Conservation (phyloP, 2,797 vertebrate species). For the Apodemus agrarius region DNA sequence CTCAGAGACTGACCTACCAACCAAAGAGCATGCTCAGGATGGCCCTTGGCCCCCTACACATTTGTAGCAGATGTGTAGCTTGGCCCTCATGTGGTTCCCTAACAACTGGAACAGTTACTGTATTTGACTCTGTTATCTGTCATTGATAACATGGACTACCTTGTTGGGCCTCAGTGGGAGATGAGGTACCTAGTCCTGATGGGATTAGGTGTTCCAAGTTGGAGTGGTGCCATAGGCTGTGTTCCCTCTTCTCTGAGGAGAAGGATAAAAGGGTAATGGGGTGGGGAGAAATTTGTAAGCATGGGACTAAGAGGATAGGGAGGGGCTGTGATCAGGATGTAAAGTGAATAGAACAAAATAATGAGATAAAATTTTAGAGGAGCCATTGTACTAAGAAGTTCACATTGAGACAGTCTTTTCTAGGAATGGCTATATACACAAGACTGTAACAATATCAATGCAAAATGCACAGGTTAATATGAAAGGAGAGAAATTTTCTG, state of each 20-base stretch:
- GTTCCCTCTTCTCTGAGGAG: background rate
- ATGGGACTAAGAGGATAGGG: background rate
- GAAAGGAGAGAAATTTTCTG: background rate
- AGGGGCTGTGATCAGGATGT: background rate
- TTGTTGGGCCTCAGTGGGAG: background rate
- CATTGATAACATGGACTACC: too few relatives aligned
- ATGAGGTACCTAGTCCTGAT: background rate
- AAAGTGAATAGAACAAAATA: background rate
- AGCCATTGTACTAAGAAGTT: background rate
- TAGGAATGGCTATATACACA: too few relatives aligned
- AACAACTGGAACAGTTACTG: background rate
- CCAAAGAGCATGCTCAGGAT: background rate
- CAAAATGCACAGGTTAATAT: too few relatives aligned
- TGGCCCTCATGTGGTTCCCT: background rate
- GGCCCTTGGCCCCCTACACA: background rate
- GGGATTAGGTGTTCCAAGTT: background rate
- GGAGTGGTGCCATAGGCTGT: background rate
- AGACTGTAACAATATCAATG: background rate
- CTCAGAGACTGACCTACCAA: background rate
- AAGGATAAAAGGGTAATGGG: background rate
- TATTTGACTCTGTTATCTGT: background rate
- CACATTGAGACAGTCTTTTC: background rate
- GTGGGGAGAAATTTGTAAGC: background rate
- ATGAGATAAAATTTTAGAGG: background rate
- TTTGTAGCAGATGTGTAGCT: background rate